Evolutionary conservation across 2,797 vertebrate species (phyloP), one percentile per base, ranked within the genome.

Genomic region (Arrhamphus sclerolepis): DNA sequence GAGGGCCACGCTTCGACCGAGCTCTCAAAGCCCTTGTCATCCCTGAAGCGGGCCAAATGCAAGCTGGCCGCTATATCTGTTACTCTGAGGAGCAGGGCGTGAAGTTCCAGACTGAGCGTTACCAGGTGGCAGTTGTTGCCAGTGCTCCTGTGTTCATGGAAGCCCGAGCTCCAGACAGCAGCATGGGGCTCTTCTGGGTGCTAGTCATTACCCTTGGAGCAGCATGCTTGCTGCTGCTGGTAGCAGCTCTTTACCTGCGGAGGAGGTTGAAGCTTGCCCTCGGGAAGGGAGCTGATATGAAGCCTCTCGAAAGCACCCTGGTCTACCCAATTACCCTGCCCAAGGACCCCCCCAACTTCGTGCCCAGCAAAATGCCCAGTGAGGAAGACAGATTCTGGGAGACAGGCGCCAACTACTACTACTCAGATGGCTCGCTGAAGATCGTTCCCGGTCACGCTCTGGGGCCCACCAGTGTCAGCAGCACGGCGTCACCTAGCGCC

Each of bases 301-400:
- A 97, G 77, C 93, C 95, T 0, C 89, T 96, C 0, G 96, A 98
- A 87, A 97, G 95, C 85, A 97, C 96, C 2, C 75, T 97, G 64
- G 96, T 97, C 7, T 98, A 98, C 83, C 97, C 97, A 49, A 95
- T 98, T 66, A 95, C 96, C 38, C 77, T 97, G 43, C 96, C 97
- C 73, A 97, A 97, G 78, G 96, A 97, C 62, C 92, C 96, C 0
- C 92, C 95, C 16, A 94, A 92, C 0, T 97, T 98, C 6, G 92
- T 94, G 1, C 94, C 96, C 16, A 95, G 96, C 78, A 91, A 95
- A 74, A 93, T 95, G 70, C 93, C 95, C 0, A 90, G 52, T 6
- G 95, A 96, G 10, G 97, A 98, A 0, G 97, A 98, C 83, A 95
- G 97, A 61, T 96, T 98, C 58, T 98, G 97, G 97, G 96, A 98